Base-by-base conservation (phyloP, 2,113 vertebrate genomes). In the Silurus asotus region DNA sequence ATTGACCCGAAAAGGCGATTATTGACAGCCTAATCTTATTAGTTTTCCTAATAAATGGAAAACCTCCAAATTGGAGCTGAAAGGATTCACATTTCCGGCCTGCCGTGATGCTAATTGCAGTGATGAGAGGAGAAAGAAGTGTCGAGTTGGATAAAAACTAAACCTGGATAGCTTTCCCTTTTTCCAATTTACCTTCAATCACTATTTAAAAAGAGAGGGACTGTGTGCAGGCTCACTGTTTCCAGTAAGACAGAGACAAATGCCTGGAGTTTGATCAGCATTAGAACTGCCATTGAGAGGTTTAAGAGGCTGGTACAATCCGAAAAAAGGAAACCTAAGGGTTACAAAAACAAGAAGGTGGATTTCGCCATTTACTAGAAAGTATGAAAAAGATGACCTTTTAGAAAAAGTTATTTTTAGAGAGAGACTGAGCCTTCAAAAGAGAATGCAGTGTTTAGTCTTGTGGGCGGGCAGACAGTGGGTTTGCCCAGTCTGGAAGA, bases 111-210 rank as follows among this genome's bases (percentile, higher is more conserved):
- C 72, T 78, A 72, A 85, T 87, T 85, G 82, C 65, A 62, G 51
- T 86, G 88, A 85, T 83, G 81, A 89, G 75, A 85, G 74, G 8
- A 70, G 55, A 81, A 45, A 76, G 88, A 76, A 51, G 79, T 58
- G 61, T 87, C 55, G 56, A 53, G 15, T 59, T 37, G 10, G 69
- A 79, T 69, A 78, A 75, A 45, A 61, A 17, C 17, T 62, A 45
- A 51, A 51, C 28, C 45, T 69, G 59, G 59, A 58, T 48, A 81
- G 59, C 62, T 67, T 55, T 23, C 86, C 15, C 28, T 84, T 67
- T 58, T 67, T 78, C 74, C 45, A 69, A 49, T 81, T 81, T 72
- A 61, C 84, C 55, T 86, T 81, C 45, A 70, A 17, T 86, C 25
- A 37, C 72, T 65, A 20, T 77, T 85, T 76, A 53, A 14, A 55